These are phyloP conservation scores for Oscheius sp. DNA, from an alignment of 2,888 invertebrate genomes.

Conservation along the genomic window DNA sequence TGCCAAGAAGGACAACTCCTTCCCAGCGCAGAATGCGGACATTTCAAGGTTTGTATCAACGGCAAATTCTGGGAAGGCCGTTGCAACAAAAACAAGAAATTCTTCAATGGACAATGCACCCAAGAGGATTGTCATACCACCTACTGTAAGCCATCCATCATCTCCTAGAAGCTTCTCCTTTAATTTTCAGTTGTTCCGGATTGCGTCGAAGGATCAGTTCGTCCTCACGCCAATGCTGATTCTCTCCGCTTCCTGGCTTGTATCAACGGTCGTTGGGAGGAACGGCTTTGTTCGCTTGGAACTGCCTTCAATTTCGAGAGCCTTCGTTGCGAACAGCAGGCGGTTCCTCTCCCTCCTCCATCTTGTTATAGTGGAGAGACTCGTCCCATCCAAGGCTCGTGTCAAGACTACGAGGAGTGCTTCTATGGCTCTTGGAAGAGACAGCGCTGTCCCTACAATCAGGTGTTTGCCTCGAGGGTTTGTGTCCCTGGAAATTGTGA, in stretches of 20 bases:
- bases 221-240: background rate
- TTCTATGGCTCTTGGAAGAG: conserved; percentile 22
- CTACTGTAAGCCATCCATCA: background rate
- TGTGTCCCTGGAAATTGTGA: conserved; percentile 30
- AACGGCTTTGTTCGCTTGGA: conserved; percentile 6
- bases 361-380: conserved; percentile 22
- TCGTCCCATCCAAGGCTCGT: background rate
- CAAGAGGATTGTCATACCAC: conserved; percentile 9
- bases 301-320: conserved; percentile 12
- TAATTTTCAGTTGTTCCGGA: conserved; percentile 10
- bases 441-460: conserved; percentile 31
- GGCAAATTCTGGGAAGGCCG: conserved; percentile 13
- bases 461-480: conserved; percentile 22
- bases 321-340: background rate
- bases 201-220: conserved; percentile 10
- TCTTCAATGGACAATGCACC: conserved; percentile 13
- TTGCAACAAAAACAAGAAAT: conserved; percentile 25
- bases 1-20: conserved; percentile 6
- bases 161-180: background rate
- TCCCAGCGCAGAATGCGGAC: conserved; percentile 26
- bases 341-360: conserved; percentile 12
- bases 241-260: conserved; percentile 10
- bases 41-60: conserved; percentile 28
- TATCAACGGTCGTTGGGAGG: conserved; percentile 23
- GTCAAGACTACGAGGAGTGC: conserved; percentile 27